Evolutionary conservation across 2,797 vertebrate species (phyloP).

Genomic region (Iguana delicatissima): DNA sequence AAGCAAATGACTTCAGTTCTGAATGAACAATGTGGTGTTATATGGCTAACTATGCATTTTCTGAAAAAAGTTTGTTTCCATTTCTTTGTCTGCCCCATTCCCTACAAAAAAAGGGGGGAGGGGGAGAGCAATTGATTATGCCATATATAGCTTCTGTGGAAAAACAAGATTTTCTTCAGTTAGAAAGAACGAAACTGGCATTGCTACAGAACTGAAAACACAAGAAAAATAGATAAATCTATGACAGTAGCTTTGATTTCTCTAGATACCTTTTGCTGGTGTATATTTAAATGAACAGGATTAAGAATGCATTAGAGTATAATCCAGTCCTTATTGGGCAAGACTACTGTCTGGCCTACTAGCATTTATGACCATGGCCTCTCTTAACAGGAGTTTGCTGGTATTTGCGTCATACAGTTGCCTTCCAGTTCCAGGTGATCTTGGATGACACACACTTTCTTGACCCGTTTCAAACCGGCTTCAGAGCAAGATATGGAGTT

Average conservation of each 20-base stretch:
- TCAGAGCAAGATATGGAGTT: too few relatives aligned
- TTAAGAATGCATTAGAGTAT: not conserved
- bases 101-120: too few relatives aligned
- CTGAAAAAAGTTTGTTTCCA: too few relatives aligned
- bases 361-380: not conserved
- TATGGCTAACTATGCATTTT: too few relatives aligned
- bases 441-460: too few relatives aligned
- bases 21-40: too few relatives aligned
- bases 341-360: not conserved
- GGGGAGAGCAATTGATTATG: too few relatives aligned
- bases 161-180: not conserved
- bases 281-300: not conserved
- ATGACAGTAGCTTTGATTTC: not conserved
- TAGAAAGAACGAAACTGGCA: not conserved
- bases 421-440: too few relatives aligned
- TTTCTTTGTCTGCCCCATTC: too few relatives aligned
- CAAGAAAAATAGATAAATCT: not conserved
- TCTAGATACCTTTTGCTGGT: not conserved
- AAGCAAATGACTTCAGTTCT: too few relatives aligned
- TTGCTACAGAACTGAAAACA: not conserved
- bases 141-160: too few relatives aligned
- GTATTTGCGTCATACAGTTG: not conserved
- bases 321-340: conserved; percentile 5
- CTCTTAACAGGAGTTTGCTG: not conserved
- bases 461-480: too few relatives aligned